Conservation (phyloP, 2,113 vertebrate species). For the Asarcornis scutulata region DNA sequence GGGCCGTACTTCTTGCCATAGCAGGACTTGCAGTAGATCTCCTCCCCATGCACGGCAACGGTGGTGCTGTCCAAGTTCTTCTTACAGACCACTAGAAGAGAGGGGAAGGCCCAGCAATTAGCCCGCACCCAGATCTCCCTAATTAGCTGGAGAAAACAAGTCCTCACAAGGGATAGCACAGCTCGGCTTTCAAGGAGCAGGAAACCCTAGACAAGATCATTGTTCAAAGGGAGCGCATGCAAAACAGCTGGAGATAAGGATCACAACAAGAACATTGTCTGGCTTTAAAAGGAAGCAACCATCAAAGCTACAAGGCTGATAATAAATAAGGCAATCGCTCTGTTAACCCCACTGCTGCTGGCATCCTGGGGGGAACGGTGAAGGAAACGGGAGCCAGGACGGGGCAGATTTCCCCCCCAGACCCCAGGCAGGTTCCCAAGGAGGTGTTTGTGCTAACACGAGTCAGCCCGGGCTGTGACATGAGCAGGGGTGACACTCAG, state of each 20-base stretch:
- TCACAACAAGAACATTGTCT: constrained; percentile 13
- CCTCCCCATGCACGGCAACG: constrained; percentile 88
- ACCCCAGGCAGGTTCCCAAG: background rate
- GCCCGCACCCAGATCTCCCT: background rate
- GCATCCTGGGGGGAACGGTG: background rate
- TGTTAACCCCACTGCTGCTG: background rate
- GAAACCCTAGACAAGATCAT: background rate
- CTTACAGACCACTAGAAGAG: constrained; percentile 86
- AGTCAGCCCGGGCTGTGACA: fast-evolving
- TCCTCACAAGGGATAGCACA: background rate
- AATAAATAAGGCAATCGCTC: background rate
- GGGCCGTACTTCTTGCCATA: constrained; percentile 94
- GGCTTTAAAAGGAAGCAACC: constrained; percentile 53
- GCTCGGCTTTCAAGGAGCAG: constrained; percentile 29
- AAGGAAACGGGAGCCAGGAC: background rate
- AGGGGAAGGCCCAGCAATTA: background rate
- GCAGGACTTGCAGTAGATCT: constrained; percentile 95
- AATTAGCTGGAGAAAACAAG: constrained; percentile 20
- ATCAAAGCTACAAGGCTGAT: background rate
- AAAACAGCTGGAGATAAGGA: constrained; percentile 45
- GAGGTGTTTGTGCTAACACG: fast-evolving
- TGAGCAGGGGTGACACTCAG: background rate
- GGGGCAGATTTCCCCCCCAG: background rate
- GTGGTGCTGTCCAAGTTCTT: constrained; percentile 96
- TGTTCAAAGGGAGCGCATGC: background rate